Percentiles rank a stretch among this genome's conserved stretches.
Conservation (phyloP, 2,888 invertebrate genomes). For the Elegia similella region DNA sequence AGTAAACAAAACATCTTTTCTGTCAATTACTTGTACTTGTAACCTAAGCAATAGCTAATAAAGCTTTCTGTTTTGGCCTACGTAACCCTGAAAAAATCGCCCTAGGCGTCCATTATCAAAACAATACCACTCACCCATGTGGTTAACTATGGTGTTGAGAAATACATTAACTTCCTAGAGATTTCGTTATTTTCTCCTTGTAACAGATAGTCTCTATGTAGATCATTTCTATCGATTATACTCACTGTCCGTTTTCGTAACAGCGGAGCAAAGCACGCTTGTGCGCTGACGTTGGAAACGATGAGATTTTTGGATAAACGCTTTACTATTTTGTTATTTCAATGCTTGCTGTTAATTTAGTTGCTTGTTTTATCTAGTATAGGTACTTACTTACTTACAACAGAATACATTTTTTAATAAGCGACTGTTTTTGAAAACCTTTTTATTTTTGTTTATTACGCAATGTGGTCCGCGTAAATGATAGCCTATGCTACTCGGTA, state of each 20-base stretch:
- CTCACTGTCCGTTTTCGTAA: constrained; percentile 30
- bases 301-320: neutral
- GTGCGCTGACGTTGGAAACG: neutral
- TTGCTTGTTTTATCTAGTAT: neutral
- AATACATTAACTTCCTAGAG: constrained; percentile 28
- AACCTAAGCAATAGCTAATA: too few relatives aligned
- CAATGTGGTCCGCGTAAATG: too few relatives aligned
- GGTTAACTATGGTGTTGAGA: constrained; percentile 5
- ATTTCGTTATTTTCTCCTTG: constrained; percentile 38
- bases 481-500: too few relatives aligned
- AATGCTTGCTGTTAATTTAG: too few relatives aligned
- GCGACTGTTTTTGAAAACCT: too few relatives aligned
- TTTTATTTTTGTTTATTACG: too few relatives aligned
- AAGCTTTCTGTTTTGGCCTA: neutral
- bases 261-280: neutral
- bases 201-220: constrained; percentile 28
- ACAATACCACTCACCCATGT: neutral
- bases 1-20: too few relatives aligned
- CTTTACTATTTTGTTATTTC: neutral
- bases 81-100: neutral
- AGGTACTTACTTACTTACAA: too few relatives aligned
- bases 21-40: too few relatives aligned
- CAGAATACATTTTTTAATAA: too few relatives aligned
- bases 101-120: neutral
- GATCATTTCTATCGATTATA: constrained; percentile 38